Evolutionary conservation across 2,888 invertebrate species (phyloP), one percentile per base, ranked within the genome.

Genomic region (Masnerella sp.): DNA sequence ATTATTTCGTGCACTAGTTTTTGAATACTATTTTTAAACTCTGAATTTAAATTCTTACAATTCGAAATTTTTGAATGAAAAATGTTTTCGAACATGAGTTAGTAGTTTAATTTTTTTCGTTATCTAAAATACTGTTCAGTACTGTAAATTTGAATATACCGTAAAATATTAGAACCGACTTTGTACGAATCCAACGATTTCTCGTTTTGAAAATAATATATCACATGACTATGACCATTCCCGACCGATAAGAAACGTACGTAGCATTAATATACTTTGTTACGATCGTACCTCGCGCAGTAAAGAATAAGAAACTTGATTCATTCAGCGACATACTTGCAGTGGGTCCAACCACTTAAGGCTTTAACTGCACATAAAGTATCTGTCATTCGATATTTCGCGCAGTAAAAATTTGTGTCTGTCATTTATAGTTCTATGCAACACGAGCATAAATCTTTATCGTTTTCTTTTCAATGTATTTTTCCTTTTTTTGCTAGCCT

Each of bases 241-340:
- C n/a, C n/a, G 22, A 17, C 9, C 54, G 54, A 54, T 64, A 64
- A 42, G 28, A 43, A 52, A 54, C 43, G 52, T 54, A 64, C 28
- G 34, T 20, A 34, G 28, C 54, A 54, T 43, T 54, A 28, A 64
- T 45, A 54, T 38, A 64, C 54, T 45, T 64, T 54, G 64, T 54
- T 45, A 45, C 62, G 62, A 43, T 64, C 43, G 43, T 42, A 22
- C 40, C 15, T 22, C 14, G 17, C 2, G 40, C 54, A 64, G 28
- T 64, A 64, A 64, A 64, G 54, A 43, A 64, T 52, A 43, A 28
- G 45, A 7, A 45, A 54, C 54, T 64, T 64, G 64, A 64, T 64
- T 45, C 54, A 64, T 64, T 45, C 64, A 45, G 54, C 45, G 45
- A 45, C 54, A 38, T 8, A 45, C 38, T 64, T 18, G 8, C 30